Evolutionary conservation across 2,797 vertebrate genomes (phyloP).

Genomic region (Chelidonichthys spinosus): DNA sequence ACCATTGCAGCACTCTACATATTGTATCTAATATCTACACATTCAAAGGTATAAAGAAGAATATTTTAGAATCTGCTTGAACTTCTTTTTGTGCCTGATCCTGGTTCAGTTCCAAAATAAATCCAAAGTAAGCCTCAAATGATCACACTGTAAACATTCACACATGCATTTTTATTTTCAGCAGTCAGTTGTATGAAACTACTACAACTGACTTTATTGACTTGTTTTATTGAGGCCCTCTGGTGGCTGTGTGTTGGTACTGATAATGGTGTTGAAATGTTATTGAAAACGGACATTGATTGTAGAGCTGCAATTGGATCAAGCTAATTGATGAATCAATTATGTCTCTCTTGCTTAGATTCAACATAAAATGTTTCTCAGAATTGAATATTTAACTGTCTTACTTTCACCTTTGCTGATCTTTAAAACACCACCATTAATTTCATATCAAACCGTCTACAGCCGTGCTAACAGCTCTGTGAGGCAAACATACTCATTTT

Average conservation of each 20-base stretch:
- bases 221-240: constrained; percentile 15
- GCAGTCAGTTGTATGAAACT: not conserved
- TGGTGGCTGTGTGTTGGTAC: constrained; percentile 20
- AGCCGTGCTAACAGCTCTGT: not conserved
- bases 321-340: not conserved
- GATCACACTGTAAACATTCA: not conserved
- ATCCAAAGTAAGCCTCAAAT: constrained; percentile 1
- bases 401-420: not conserved
- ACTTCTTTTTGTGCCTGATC: not conserved
- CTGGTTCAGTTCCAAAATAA: not conserved
- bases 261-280: not conserved
- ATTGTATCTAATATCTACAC: not conserved
- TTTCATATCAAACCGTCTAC: not conserved
- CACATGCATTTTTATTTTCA: not conserved
- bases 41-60: not conserved
- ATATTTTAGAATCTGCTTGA: not conserved
- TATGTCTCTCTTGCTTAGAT: not conserved
- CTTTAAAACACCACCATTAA: not conserved
- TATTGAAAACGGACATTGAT: not conserved
- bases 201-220: not conserved
- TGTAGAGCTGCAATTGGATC: not conserved
- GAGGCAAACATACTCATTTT: not conserved
- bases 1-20: not conserved
- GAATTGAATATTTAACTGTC: not conserved
- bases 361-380: not conserved